A percentile compares a stretch with the other conserved stretches of the same genome.
Conservation (phyloP, 2,113 vertebrate genomes). For the Melanerpes aurifrons region DNA sequence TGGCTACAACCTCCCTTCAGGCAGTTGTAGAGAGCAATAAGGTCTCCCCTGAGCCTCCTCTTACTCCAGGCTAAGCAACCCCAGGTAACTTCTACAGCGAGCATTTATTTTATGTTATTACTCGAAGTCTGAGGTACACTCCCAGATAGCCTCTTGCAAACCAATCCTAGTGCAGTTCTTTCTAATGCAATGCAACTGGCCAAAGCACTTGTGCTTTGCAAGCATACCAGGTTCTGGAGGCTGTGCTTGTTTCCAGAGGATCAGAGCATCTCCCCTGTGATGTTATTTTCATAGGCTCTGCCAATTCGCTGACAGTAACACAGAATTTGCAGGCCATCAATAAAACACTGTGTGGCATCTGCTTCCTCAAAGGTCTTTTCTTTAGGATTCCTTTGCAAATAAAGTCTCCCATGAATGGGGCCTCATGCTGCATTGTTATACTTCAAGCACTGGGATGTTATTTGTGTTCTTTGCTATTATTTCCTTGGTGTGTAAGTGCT, state of each 20-base stretch:
- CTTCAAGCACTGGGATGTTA: not conserved
- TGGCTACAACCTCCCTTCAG: too few species aligned
- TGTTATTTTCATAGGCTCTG: not conserved
- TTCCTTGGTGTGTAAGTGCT: too few species aligned
- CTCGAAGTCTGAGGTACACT: not conserved
- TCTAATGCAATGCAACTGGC: not conserved
- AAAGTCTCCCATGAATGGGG: not conserved
- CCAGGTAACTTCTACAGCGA: not conserved
- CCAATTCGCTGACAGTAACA: not conserved
- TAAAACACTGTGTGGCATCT: not conserved
- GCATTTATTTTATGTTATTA: not conserved
- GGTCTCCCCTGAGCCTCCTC: too few species aligned
- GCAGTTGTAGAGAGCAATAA: too few species aligned
- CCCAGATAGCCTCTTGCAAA: not conserved
- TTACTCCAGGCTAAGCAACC: too few species aligned
- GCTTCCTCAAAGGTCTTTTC: not conserved
- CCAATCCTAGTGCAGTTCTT: accelerated
- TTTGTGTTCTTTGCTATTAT: not conserved
- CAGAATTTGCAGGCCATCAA: not conserved
- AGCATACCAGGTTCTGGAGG: accelerated
- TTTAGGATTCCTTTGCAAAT: not conserved
- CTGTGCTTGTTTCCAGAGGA: not conserved
- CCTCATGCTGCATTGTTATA: not conserved
- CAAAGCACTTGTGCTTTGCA: accelerated
- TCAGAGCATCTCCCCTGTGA: not conserved